Conservation (phyloP, 2,797 vertebrate species). For the Cheirogaleus major region DNA sequence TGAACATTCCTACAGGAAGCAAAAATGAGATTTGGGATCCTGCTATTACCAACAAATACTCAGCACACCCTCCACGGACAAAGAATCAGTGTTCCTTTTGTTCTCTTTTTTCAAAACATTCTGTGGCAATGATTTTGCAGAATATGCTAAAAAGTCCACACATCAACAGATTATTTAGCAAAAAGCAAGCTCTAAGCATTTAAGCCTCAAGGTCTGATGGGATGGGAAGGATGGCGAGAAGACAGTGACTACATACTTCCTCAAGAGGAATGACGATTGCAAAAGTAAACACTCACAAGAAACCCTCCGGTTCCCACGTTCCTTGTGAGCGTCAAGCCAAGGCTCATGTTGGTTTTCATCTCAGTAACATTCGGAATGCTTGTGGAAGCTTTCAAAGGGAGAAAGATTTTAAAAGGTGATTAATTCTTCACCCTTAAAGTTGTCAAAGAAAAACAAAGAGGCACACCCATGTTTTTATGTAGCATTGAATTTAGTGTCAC, state of each 20-base stretch:
- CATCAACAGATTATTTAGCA: neutral
- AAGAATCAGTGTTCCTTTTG: neutral
- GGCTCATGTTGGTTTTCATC: slow-evolving; percentile 90
- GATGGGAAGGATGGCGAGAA: neutral
- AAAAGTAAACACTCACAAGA: slow-evolving; percentile 86
- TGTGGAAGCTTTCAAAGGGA: slow-evolving; percentile 86
- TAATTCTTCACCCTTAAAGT: neutral
- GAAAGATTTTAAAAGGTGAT: slow-evolving; percentile 35
- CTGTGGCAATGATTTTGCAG: neutral
- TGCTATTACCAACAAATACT: neutral
- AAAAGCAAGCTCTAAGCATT: neutral
- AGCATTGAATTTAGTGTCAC: neutral
- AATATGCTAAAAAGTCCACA: neutral
- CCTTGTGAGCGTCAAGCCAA: slow-evolving; percentile 92
- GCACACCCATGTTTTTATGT: neutral
- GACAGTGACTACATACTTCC: neutral
- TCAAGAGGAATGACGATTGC: neutral
- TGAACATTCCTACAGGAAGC: neutral
- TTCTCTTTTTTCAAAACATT: neutral
- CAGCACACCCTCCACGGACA: neutral
- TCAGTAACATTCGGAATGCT: slow-evolving; percentile 91
- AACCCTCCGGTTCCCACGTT: slow-evolving; percentile 86
- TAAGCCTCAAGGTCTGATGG: neutral
- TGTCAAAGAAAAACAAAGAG: neutral
- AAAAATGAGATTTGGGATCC: neutral